Evolutionary conservation across 2,888 invertebrate genomes (phyloP), one percentile per base, ranked within the genome.

Genomic region (Galeopsomyia nigrocyanea): DNA sequence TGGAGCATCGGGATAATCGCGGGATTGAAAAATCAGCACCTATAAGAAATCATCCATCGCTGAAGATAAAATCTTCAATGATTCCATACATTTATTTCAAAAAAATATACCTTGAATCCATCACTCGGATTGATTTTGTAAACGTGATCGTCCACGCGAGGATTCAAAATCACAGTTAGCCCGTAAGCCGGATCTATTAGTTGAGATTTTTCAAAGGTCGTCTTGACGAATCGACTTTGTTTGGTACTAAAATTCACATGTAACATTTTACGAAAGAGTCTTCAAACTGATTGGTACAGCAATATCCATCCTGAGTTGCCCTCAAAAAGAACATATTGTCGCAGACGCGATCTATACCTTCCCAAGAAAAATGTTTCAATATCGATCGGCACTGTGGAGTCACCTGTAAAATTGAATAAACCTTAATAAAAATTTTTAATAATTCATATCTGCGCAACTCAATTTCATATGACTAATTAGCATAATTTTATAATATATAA

Each of bases 231-330:
- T 22, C 56, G 31, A 5, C 53, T 65, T 47, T 51, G 70, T 46
- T 60, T 47, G 3, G 53, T 70, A 31, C 66, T 55, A 14, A 17
- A 22, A 64, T 31, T 17, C 9, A 17, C 0, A 39, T 39, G 16
- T 64, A 64, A 10, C 39, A 31, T 17, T 39, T 90, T 84, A 19
- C 90, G 79, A 91, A 91, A 1, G n/a, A n/a, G n/a, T n/a, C n/a
- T n/a, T n/a, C n/a, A n/a, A n/a, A n/a, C n/a, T n/a, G n/a, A n/a
- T n/a, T n/a, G n/a, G 89, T 88, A 78, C 90, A 91, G 78, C 90
- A 90, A 78, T 87, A 89, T 0, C 89, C 82, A 89, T 0, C 89
- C 82, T 88, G 88, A 1, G 90, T 90, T n/a, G 89, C 86, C n/a
- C 90, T 87, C 68, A 88, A 87, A 66, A 88, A 87, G 75, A 91